Evolutionary conservation across 2,113 vertebrate species (phyloP), one percentile per base, ranked within the genome.

Genomic region (Perccottus glenii): DNA sequence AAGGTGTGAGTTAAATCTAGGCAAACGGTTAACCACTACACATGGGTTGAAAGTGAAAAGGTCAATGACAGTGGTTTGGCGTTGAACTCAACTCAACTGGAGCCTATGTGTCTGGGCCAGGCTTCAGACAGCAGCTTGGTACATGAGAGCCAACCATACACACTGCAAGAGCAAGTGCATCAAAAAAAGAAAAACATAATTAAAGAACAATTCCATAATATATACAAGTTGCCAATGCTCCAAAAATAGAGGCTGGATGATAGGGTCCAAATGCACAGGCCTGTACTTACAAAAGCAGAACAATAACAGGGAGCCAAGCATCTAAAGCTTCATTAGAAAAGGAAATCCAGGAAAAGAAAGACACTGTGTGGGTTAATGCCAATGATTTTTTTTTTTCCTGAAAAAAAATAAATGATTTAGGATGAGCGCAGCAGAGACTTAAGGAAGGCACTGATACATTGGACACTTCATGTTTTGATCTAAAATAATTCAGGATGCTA

Each of bases 141-240:
- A 15, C 8, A 14, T 5, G 56, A 64, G 42, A 4, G 0, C 16
- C 5, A 2, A 70, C 81, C 78, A 7, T 78, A 70, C 19, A 27
- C 3, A 27, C 19, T 27, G 19, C 19, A 75, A n/a, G 61, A 40
- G 72, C 52, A 48, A 11, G 66, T 27, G 56, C 27, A 27, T 79
- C 58, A 60, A 67, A 56, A 70, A 60, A 59, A 77, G 58, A 75
- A 75, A 72, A 19, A 52, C 55, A 46, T 74, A 67, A 83, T 84
- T 81, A 84, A 84, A 81, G 71, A 79, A 83, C 62, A 77, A 63
- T 70, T 84, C 60, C 53, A 78, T 82, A 38, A 84, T 69, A 77
- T 32, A 40, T 1, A 60, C 5, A 73, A 66, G 62, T 59, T 65
- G 61, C 70, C 36, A 75, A 64, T 78, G 74, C 3, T 62, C 45